These are phyloP conservation scores for Fulmarus glacialis DNA, from an alignment of 2,113 vertebrate genomes.

Conservation along the genomic window DNA sequence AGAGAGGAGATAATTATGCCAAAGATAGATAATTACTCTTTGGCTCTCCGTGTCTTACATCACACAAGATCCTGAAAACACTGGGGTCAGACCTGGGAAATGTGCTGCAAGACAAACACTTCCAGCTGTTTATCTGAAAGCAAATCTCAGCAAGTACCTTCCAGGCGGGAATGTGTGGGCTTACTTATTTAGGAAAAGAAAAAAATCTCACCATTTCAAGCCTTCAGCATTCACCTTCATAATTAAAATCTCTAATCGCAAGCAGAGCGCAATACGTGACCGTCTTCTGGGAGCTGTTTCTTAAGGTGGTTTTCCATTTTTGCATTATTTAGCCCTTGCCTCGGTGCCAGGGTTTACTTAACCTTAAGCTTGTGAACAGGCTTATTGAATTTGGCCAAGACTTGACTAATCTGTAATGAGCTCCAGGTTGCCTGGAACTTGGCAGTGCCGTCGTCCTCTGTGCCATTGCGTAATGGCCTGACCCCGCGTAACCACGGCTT, in stretches of 20 bases:
- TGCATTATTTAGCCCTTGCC: neutral
- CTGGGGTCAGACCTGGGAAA: constrained; percentile 42
- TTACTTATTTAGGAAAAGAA: constrained; percentile 14
- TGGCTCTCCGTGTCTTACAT: neutral
- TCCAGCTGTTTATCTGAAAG: constrained; percentile 41
- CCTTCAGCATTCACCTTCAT: constrained; percentile 4
- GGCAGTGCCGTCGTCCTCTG: neutral
- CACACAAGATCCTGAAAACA: constrained; percentile 12
- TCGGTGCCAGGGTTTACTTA: constrained; percentile 49
- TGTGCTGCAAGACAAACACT: constrained; percentile 34
- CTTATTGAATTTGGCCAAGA: constrained; percentile 73
- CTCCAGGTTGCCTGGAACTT: constrained; percentile 71
- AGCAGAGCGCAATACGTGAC: neutral
- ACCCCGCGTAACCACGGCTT: neutral
- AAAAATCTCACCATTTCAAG: neutral
- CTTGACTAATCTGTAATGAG: constrained; percentile 63
- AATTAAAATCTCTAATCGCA: constrained; percentile 42
- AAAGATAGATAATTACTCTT: neutral
- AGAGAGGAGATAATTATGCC: constrained; percentile 13
- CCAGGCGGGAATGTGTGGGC: neutral
- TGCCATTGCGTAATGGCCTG: constrained; percentile 66
- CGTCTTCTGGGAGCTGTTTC: neutral
- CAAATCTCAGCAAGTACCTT: constrained; percentile 36
- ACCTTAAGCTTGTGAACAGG: constrained; percentile 61
- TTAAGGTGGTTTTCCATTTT: constrained; percentile 53